Base-by-base conservation (phyloP, 2,888 invertebrate genomes). In the Pollenia angustigena region DNA sequence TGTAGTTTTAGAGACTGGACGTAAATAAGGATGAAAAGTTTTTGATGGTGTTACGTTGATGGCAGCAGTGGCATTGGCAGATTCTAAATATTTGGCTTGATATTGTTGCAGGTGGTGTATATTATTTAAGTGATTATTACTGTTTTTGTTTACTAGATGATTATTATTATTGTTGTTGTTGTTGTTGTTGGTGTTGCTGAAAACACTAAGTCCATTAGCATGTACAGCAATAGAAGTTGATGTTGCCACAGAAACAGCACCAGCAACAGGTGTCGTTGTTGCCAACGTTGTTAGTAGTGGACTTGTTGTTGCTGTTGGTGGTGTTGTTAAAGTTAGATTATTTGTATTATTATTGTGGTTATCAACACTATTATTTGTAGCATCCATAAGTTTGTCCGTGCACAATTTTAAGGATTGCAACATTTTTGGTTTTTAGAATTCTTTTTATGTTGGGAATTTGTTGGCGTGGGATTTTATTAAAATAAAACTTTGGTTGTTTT, bases 381-480 rank as follows among this genome's bases (percentile, higher is more conserved):
- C 88, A 66, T 90, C 91, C 89, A 90, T 91, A 85, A 92, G 91
- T 91, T 91, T 91, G 90, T 92, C 92, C 88, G 91, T 90, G 88
- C 89, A 90, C 90, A 92, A 89, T 90, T 92, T 91, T 90, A 92
- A 87, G 85, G 93, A 93, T 90, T 93, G 93, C 91, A 92, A 90
- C 92, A 92, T 92, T 90, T 91, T 92, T 90, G 89, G 86, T 90
- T 91, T 91, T 89, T 85, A 56, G 32, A 68, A 89, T 89, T 90
- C 89, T 87, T 90, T 85, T 66, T 79, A 60, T 81, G 58, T 58
- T 85, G 2, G 44, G 42, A 52, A 14, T 42, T 80, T 32, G 32
- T 32, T 32, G 32, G 78, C 69, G 69, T 72, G 56, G 54, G 23
- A 40, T 60, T 80, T 80, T 42, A 18, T 46, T 18, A 60, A 50